These are phyloP conservation scores for Elephas maximus DNA, from an alignment of 2,113 vertebrate genomes.

Conservation along the genomic window DNA sequence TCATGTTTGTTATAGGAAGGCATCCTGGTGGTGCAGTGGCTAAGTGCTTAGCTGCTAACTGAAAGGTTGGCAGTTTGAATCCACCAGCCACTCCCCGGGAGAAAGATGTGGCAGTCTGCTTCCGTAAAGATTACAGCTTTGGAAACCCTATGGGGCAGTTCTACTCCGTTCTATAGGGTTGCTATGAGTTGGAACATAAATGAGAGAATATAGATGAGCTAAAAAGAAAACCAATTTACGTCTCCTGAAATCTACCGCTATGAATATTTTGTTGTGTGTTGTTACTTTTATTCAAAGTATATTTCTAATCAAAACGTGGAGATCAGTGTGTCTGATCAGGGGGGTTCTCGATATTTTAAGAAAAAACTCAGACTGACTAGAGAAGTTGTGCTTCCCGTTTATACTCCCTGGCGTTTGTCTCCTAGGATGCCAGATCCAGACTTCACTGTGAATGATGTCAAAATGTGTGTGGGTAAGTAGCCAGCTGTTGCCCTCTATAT, in stretches of 20 bases:
- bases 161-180: background rate
- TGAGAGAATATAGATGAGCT: conserved; percentile 45
- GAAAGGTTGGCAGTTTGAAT: background rate
- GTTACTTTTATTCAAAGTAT: conserved; percentile 40
- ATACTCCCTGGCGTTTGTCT: conserved; percentile 82
- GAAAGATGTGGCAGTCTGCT: background rate
- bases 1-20: background rate
- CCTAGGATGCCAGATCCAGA: conserved; percentile 97
- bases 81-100: background rate
- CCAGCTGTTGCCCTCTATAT: background rate
- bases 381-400: conserved; percentile 28
- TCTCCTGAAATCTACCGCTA: background rate
- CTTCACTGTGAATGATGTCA: conserved; percentile 98
- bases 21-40: background rate
- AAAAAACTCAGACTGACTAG: background rate
- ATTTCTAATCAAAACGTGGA: conserved; percentile 34
- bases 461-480: conserved; percentile 97
- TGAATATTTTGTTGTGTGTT: background rate
- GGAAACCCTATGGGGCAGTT: background rate
- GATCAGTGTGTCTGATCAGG: background rate
- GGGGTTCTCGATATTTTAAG: background rate
- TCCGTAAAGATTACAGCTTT: background rate
- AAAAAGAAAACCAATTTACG: conserved; percentile 46
- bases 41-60: background rate
- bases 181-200: background rate